Percentiles rank a stretch among this genome's conserved stretches.
These are phyloP conservation scores for Macropis europaea DNA, from an alignment of 2,888 invertebrate genomes.

Conservation along the genomic window DNA sequence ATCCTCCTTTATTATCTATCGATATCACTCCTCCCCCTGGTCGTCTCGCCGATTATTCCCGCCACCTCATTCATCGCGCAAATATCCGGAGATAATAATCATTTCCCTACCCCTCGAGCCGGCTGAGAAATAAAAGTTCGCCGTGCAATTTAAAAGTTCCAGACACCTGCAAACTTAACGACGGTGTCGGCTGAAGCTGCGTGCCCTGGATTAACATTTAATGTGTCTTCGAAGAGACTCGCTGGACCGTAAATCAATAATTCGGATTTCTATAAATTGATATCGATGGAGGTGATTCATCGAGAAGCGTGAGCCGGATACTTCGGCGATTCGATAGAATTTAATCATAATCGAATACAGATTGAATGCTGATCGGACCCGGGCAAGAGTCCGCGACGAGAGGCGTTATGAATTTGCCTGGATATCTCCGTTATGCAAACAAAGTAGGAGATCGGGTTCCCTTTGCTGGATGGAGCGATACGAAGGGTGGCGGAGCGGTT, in stretches of 20 bases:
- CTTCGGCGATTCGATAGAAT: too few relatives aligned
- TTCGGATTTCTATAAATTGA: too few relatives aligned
- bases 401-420: too few relatives aligned
- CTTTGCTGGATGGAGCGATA: not conserved
- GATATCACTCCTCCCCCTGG: constrained; percentile 27
- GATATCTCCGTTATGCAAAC: not conserved
- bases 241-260: constrained; percentile 14
- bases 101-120: constrained; percentile 6
- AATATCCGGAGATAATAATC: constrained; percentile 41
- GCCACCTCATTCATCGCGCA: constrained; percentile 35
- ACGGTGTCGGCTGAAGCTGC: not conserved
- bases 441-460: not conserved
- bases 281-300: too few relatives aligned
- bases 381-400: too few relatives aligned
- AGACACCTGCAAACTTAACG: constrained; percentile 11
- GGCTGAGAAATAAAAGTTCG: constrained; percentile 28
- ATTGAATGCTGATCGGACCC: too few relatives aligned
- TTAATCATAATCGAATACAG: too few relatives aligned
- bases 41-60: constrained; percentile 29
- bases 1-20: constrained; percentile 37
- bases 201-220: constrained; percentile 6
- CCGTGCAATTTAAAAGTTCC: constrained; percentile 14
- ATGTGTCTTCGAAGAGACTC: constrained; percentile 24
- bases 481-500: constrained; percentile 18
- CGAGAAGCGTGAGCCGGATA: too few relatives aligned